Base-by-base conservation (phyloP, 2,113 vertebrate species). In the Apodemus speciosus region DNA sequence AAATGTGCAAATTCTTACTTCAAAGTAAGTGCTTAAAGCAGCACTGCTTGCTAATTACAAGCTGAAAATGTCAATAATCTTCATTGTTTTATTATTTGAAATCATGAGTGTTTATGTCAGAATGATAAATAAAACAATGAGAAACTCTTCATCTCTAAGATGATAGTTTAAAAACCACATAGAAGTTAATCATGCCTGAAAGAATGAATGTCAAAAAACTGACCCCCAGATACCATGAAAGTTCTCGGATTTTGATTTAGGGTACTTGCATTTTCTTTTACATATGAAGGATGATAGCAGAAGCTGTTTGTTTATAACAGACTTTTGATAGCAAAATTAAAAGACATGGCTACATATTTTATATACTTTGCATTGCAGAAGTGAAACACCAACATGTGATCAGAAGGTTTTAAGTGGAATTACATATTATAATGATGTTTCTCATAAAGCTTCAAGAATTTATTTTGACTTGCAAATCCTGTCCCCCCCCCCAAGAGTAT, bases 21-120 rank as follows among this genome's bases (percentile, higher is more conserved):
- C 66, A 89, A 95, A 96, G 20, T 88, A 93, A 90, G 62, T 87
- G 73, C 79, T 93, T 89, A 84, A 92, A 96, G 92, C 89, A 95
- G 68, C 73, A 92, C 38, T 81, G 79, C 79, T 90, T 92, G 49
- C 72, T 94, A 95, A 94, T 53, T 96, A 56, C 93, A 94, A 97
- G 81, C 53, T 83, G 53, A 94, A 90, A 90, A 91, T 91, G 69
- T 91, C 79, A 83, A 93, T 46, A 91, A 72, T 91, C 84, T 71
- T 23, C 15, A 66, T 56, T 86, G 64, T 86, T 96, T 90, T 93
- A 92, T 92, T 94, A 79, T 91, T 76, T 92, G 38, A 93, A 94
- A 85, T 9, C 66, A 94, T 62, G 68, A 91, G 72, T 69, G 20
- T 89, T 94, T 83, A 96, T 85, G 58, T 81, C 32, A 93, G 51